Evolutionary conservation across 2,888 invertebrate species (phyloP), one percentile per base, ranked within the genome.

Genomic region (Hesperia comma): DNA sequence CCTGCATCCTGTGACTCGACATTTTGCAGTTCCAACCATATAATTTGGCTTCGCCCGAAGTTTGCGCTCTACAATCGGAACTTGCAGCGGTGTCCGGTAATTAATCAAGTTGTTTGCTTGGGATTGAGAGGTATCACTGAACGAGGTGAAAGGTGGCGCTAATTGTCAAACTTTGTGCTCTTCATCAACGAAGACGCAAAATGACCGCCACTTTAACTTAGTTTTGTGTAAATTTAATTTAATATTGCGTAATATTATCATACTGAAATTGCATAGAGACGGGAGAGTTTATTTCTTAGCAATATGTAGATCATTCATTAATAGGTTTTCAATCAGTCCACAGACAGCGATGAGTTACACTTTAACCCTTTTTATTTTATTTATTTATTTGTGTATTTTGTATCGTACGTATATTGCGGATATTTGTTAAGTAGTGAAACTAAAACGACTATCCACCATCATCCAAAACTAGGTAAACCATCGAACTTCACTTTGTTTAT

Each of bases 51-150:
- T 37, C 10, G 14, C 61, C 10, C 37, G 51, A 15, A 61, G 51
- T 77, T 73, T 73, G 74, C 73, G 74, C 74, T 77, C 72, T 74
- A 79, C 80, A 81, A 82, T 81, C 75, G 73, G 26, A 78, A 83
- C 79, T 84, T 79, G 40, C 74, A 74, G 75, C 63, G 73, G 76
- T 82, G 79, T 79, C 80, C 83, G 77, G 80, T 86, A 85, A 85
- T 85, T 84, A 86, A 85, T 83, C 78, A 83, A 86, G 79, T 86
- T 84, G 85, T 81, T 85, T 83, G 79, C 78, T 78, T 76, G 72
- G 77, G 71, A 83, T 85, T 79, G 79, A 80, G 79, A 74, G 76
- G 79, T 82, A 83, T 82, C 80, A 73, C 77, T 73, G 72, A 69
- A 69, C 73, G n/a, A 61, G 75, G 67, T 75, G 75, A 73, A 78